Percentiles rank a stretch among this genome's conserved stretches.
Conservation (phyloP, 2,888 invertebrate species). For the Gastracanthus pulcherrimus region DNA sequence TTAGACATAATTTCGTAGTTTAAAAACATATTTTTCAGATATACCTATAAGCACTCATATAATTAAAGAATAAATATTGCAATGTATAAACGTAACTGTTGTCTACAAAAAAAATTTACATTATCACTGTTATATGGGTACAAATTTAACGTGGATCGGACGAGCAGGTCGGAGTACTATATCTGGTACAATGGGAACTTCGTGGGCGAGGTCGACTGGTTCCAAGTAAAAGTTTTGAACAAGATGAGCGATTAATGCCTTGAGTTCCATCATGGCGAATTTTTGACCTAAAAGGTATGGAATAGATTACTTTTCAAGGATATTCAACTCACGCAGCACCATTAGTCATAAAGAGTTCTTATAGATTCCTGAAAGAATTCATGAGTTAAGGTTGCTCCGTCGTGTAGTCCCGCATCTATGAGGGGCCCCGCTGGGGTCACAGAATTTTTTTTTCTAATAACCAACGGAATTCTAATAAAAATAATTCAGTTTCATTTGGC, state of each 20-base stretch:
- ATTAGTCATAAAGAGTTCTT: background rate
- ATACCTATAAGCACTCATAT: no score
- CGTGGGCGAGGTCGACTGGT: conserved; percentile 63
- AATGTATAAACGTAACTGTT: no score
- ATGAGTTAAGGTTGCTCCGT: no score
- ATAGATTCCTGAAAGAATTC: no score
- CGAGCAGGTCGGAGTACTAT: conserved; percentile 62
- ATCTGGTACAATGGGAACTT: conserved; percentile 60
- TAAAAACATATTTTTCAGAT: no score
- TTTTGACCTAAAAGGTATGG: conserved; percentile 60
- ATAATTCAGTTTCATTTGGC: no score
- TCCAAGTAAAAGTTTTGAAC: conserved; percentile 67
- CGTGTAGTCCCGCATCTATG: no score
- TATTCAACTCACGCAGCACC: background rate
- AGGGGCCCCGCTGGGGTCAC: no score
- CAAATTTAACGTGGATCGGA: conserved; percentile 62
- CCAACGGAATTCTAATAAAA: no score
- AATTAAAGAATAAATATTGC: no score
- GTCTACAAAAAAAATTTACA: background rate
- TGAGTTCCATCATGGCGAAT: conserved; percentile 69
- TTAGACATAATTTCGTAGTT: no score
- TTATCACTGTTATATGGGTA: conserved; percentile 15
- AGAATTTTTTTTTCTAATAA: no score
- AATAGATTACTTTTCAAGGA: background rate
- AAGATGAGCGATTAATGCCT: conserved; percentile 61